phyloP scores from a whole-genome alignment of 2,888 invertebrate genomes.

The Barypeithes pellucidus region DNA sequence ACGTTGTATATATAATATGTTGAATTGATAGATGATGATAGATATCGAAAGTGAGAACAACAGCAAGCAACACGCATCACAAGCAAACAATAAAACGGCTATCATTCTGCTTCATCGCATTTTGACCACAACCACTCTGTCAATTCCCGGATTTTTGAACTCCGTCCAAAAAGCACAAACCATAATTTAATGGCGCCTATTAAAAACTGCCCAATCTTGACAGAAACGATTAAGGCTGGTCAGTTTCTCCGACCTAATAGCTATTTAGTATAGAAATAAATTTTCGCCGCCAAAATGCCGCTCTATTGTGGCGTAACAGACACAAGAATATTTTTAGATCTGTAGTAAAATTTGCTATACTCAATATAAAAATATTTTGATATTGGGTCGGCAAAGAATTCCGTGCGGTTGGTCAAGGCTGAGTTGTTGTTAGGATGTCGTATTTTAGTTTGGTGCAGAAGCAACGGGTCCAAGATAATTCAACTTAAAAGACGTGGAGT shows the following conservation, averaged over 20 bases:
- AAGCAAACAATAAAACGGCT: slow-evolving; percentile 8
- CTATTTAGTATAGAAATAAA: slow-evolving; percentile 27
- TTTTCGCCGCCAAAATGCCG: slow-evolving; percentile 23
- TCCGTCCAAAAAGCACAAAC: slow-evolving; percentile 34
- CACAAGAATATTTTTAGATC: background rate
- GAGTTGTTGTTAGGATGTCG: too few species aligned
- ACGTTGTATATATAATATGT: too few species aligned
- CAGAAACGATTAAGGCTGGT: slow-evolving; percentile 38
- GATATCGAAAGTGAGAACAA: too few species aligned
- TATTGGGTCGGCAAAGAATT: too few species aligned
- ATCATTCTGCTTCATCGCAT: slow-evolving; percentile 1
- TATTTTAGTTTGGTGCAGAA: too few species aligned
- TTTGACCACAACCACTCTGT: slow-evolving; percentile 27
- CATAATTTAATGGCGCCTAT: slow-evolving; percentile 37
- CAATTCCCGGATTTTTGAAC: slow-evolving; percentile 36
- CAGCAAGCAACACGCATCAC: too few species aligned
- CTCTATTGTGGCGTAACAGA: slow-evolving; percentile 10
- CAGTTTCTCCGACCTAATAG: slow-evolving; percentile 33
- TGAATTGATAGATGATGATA: too few species aligned
- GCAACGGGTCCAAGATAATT: too few species aligned
- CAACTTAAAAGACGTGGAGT: too few species aligned
- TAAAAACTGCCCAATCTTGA: slow-evolving; percentile 35
- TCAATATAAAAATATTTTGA: too few species aligned
- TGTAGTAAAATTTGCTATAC: background rate
- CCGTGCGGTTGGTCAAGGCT: too few species aligned